Conservation (phyloP, 2,113 vertebrate genomes). For the Cichladusa arquata region DNA sequence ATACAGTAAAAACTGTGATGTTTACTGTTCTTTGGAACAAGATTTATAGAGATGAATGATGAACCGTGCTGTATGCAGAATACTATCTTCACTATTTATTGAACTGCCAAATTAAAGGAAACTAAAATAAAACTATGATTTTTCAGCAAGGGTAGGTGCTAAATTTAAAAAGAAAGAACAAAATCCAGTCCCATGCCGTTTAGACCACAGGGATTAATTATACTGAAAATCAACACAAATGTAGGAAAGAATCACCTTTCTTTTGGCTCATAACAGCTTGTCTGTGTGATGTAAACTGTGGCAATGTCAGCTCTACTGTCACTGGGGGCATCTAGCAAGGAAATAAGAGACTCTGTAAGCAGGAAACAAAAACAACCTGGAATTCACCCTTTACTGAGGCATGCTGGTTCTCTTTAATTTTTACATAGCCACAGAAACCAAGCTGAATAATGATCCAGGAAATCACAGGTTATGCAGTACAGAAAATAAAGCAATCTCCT, state of each 20-base stretch:
- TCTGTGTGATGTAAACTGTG: not conserved
- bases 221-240: not conserved
- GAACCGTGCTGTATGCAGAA: not conserved
- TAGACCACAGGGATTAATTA: not conserved
- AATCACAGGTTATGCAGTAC: not conserved
- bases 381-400: not conserved
- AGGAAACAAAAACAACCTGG: not conserved
- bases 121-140: not conserved
- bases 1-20: not conserved
- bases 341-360: not conserved
- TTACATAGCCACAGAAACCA: not conserved
- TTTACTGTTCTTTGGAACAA: conserved; percentile 35
- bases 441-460: not conserved
- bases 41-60: conserved; percentile 25
- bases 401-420: not conserved
- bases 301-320: not conserved
- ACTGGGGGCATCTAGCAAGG: not conserved
- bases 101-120: conserved; percentile 13
- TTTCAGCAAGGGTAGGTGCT: not conserved
- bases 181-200: not conserved
- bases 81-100: conserved; percentile 2
- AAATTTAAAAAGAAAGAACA: not conserved
- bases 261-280: not conserved
- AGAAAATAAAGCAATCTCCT: not conserved
- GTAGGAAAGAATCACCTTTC: not conserved